Evolutionary conservation across 1,140 invertebrate species (phyloP).

Genomic region (Parapsyche elsis): DNA sequence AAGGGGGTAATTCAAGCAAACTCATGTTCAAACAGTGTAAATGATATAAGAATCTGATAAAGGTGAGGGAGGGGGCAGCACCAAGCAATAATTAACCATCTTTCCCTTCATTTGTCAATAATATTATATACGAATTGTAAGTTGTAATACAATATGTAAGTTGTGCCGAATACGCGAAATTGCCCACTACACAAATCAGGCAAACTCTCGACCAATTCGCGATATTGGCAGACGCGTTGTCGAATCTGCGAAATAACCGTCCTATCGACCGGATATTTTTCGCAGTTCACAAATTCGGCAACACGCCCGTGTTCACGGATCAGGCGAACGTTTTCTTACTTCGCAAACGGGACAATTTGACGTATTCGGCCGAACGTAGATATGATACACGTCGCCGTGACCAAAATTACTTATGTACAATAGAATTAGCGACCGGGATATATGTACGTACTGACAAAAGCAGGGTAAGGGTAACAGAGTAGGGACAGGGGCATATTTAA

Average conservation of each 20-base stretch:
- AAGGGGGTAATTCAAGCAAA: constrained; percentile 34
- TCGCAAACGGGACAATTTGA: not conserved
- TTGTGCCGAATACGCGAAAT: too few species aligned
- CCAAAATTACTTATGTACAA: not conserved
- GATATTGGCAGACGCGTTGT: too few species aligned
- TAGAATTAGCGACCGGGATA: not conserved
- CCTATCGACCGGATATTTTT: too few species aligned
- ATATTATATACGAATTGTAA: not conserved
- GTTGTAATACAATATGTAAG: too few species aligned
- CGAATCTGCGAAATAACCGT: too few species aligned
- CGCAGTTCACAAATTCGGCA: too few species aligned
- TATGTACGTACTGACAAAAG: constrained; percentile 30
- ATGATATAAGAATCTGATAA: constrained; percentile 57
- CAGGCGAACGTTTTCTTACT: too few species aligned
- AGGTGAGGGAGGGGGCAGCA: constrained; percentile 65
- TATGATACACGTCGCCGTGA: not conserved
- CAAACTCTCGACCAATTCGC: too few species aligned
- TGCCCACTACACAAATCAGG: too few species aligned
- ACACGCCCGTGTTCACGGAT: too few species aligned
- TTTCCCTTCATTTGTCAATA: constrained; percentile 46
- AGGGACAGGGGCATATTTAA: constrained; percentile 29
- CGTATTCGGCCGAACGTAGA: not conserved
- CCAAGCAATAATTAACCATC: constrained; percentile 61
- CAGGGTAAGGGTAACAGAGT: constrained; percentile 33
- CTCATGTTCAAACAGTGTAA: constrained; percentile 39